Evolutionary conservation across 30 jellyfish, hydroid and myxozoan genomes (phyloP), one percentile per base, ranked within the genome.

Genomic region (Morbakka virulenta): DNA sequence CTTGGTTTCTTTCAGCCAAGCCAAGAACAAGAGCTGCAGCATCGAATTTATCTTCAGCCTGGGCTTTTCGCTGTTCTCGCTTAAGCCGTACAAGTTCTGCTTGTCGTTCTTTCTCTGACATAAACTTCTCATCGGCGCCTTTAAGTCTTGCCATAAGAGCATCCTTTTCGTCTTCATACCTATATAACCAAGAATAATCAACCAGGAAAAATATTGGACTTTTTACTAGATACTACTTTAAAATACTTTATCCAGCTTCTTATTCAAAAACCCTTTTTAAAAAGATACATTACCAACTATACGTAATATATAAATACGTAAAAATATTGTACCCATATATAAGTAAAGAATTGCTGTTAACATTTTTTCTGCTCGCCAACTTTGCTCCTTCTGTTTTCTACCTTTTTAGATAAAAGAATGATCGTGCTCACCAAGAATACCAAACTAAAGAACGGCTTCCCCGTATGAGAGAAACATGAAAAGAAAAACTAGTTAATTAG

Each of bases 11-110:
- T 52, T 91, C 98, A 0, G 98, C 96, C 34, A 91, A 52, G 14
- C 96, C 96, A 13, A 91, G 72, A 2, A 91, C 96, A 74, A 91
- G 26, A 14, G 96, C 95, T n/a, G 98, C 98, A 12, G 98, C 82
- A 1, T 94, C 98, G 48, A 84, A 91, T 71, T 91, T 91, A 69
- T 91, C 98, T 53, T 91, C 98, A 47, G 62, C 87, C 49, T 84
- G 84, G 1, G 94, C 98, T 75, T 70, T 53, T 30, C 96, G 83
- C 68, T 80, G 95, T 32, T 91, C 96, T 65, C 98, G 61, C 52
- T 64, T 73, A n/a, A 91, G 67, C 28, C 95, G 50, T 2, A 75
- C 77, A 52, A 91, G 52, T 78, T 91, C 98, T 9, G 96, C 96
- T 65, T 91, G 98, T 28, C 98, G 63, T 47, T 91, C 95, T 36